These are phyloP conservation scores for Rhyacichthys aspro DNA, from an alignment of 2,797 vertebrate genomes.

Conservation along the genomic window DNA sequence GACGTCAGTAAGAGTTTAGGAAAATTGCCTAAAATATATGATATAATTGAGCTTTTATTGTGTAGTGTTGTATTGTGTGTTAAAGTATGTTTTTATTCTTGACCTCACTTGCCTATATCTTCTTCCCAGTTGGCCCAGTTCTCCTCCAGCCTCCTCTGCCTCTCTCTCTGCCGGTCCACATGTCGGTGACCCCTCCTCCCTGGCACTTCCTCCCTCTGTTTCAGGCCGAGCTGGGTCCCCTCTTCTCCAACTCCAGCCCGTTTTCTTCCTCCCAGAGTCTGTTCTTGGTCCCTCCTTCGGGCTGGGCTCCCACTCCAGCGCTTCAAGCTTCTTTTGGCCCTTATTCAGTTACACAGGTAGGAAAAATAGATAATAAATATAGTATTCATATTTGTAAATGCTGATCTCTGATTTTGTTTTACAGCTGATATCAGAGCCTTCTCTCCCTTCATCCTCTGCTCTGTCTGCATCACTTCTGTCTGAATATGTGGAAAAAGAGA, in stretches of 20 bases:
- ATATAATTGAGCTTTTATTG: no score
- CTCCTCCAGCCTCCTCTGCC: slow-evolving; percentile 62
- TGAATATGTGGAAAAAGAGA: slow-evolving; percentile 59
- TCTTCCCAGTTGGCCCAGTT: slow-evolving; percentile 39
- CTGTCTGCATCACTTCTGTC: slow-evolving; percentile 74
- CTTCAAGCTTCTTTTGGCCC: slow-evolving; percentile 75
- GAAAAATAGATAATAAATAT: not conserved
- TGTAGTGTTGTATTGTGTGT: no score
- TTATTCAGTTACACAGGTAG: slow-evolving; percentile 76
- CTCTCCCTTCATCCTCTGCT: slow-evolving; percentile 49
- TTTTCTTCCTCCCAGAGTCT: slow-evolving; percentile 74
- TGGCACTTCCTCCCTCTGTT: slow-evolving; percentile 73
- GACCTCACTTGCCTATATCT: not conserved
- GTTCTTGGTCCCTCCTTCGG: slow-evolving; percentile 60
- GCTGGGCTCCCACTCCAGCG: slow-evolving; percentile 40
- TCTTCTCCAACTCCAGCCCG: slow-evolving; percentile 81
- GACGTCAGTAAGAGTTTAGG: no score
- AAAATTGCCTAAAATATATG: no score
- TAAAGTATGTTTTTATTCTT: not conserved
- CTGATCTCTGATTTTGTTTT: no score
- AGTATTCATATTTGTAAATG: no score
- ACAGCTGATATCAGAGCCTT: slow-evolving; percentile 67
- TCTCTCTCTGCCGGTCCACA: slow-evolving; percentile 69
- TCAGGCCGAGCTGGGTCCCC: slow-evolving; percentile 67
- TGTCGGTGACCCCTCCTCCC: slow-evolving; percentile 51